Evolutionary conservation across 2,888 invertebrate genomes (phyloP).

Genomic region (Lagria hirta): DNA sequence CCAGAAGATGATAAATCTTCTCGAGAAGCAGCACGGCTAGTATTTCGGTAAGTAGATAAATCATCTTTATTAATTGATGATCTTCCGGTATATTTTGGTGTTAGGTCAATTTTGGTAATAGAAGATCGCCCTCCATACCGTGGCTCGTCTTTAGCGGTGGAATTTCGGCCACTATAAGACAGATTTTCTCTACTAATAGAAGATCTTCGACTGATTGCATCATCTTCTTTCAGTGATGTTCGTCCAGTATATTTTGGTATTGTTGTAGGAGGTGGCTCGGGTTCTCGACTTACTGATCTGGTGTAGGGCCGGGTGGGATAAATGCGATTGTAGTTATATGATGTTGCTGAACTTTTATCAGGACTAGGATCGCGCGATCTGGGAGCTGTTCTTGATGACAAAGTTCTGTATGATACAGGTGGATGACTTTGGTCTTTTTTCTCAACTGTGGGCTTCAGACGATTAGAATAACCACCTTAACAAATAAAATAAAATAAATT

Average conservation of each 20-base stretch:
- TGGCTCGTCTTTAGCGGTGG: constrained; percentile 27
- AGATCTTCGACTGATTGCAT: constrained; percentile 37
- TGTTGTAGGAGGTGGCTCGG: constrained; percentile 43
- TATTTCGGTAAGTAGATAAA: constrained; percentile 29
- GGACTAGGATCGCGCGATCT: constrained; percentile 62
- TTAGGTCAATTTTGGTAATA: constrained; percentile 26
- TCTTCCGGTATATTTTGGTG: constrained; percentile 29
- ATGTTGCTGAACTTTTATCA: constrained; percentile 54
- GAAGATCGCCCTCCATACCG: constrained; percentile 18
- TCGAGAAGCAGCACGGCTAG: constrained; percentile 41
- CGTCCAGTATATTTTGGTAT: constrained; percentile 45
- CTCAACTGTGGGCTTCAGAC: constrained; percentile 40
- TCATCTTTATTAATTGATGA: constrained; percentile 33
- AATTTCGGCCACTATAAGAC: constrained; percentile 31
- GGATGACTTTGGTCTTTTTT: constrained; percentile 54
- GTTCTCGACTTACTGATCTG: constrained; percentile 47
- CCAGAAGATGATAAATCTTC: constrained; percentile 46
- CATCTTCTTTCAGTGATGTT: constrained; percentile 41
- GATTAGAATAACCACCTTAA: constrained; percentile 22
- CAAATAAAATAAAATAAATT: too few species aligned
- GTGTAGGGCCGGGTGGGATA: constrained; percentile 54
- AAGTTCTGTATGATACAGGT: constrained; percentile 55
- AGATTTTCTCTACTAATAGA: constrained; percentile 35
- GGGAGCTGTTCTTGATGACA: constrained; percentile 44
- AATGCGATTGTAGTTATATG: constrained; percentile 57